These are phyloP conservation scores for Pseudococcus longispinus DNA, from an alignment of 2,888 invertebrate genomes.

Conservation along the genomic window DNA sequence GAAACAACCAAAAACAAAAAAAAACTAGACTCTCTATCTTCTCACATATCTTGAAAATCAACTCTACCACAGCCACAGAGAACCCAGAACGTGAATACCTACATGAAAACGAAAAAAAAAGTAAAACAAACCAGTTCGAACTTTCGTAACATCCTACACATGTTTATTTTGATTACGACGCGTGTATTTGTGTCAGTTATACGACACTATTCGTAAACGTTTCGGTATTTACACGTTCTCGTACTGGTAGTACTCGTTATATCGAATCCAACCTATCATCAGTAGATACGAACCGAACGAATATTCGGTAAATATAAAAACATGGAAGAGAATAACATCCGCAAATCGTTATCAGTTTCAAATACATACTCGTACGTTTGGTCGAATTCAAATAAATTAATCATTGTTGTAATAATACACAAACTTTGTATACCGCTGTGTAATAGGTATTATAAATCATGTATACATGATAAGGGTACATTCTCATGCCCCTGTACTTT, in stretches of 20 bases:
- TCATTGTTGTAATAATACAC: background rate
- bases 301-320: background rate
- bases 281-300: background rate
- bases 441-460: no score
- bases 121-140: constrained; percentile 1
- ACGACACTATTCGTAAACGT: background rate
- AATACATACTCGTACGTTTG: background rate
- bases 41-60: background rate
- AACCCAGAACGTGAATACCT: background rate
- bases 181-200: background rate
- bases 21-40: no score
- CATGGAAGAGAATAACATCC: background rate
- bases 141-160: background rate
- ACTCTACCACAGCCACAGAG: background rate
- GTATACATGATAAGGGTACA: background rate
- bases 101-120: background rate
- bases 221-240: background rate
- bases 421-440: no score
- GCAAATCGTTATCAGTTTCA: background rate
- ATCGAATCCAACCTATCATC: background rate
- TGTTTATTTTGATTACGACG: constrained; percentile 8
- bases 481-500: background rate
- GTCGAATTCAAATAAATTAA: background rate
- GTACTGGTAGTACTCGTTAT: background rate
- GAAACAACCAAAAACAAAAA: background rate